Conservation (phyloP, 2,113 vertebrate species). For the Phyllopteryx taeniolatus region DNA sequence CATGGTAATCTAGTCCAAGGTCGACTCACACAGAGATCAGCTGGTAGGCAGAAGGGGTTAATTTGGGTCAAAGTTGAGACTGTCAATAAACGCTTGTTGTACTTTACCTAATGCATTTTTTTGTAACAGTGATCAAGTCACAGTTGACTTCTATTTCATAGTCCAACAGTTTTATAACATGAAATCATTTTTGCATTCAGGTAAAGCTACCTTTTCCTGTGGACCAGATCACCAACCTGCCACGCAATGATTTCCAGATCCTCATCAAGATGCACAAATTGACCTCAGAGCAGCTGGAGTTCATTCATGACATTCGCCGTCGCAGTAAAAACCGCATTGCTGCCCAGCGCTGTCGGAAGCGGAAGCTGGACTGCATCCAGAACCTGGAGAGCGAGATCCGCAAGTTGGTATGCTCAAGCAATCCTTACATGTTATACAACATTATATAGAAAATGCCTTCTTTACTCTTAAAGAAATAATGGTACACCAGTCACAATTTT, state of each 20-base stretch:
- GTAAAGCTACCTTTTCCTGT: slow-evolving; percentile 94
- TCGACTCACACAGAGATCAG: not conserved
- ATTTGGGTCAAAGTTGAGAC: not conserved
- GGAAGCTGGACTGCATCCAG: slow-evolving; percentile 97
- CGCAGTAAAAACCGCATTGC: slow-evolving; percentile 95
- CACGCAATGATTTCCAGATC: slow-evolving; percentile 96
- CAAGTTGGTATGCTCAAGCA: slow-evolving; percentile 76
- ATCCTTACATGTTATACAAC: not conserved
- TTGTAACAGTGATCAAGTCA: not conserved
- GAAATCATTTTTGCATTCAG: slow-evolving; percentile 53
- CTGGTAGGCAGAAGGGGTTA: not conserved
- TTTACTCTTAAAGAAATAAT: no score
- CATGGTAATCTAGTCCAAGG: not conserved
- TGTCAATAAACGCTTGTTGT: not conserved
- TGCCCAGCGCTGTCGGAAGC: slow-evolving; percentile 92
- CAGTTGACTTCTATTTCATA: not conserved
- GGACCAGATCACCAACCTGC: slow-evolving; percentile 95
- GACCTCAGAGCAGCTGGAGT: slow-evolving; percentile 92
- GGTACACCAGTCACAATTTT: no score
- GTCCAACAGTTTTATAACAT: not conserved
- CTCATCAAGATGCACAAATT: slow-evolving; percentile 97
- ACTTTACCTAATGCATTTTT: not conserved
- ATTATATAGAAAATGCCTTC: not conserved
- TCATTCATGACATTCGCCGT: slow-evolving; percentile 89
- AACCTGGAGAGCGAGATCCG: slow-evolving; percentile 92